Base-by-base conservation (phyloP, 1,140 invertebrate genomes). In the Eumaeus atala region DNA sequence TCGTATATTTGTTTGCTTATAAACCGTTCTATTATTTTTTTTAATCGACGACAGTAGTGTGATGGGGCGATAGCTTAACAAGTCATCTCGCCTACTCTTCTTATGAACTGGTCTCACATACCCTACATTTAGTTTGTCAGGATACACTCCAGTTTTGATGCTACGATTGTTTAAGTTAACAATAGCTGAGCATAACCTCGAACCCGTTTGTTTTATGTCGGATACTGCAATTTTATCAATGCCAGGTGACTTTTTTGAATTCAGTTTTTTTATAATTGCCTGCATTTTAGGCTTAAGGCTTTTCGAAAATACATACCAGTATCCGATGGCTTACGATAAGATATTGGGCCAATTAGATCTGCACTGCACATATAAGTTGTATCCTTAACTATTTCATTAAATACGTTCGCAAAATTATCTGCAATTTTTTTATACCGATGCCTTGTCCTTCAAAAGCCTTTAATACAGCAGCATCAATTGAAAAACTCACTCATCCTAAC, bases 21-120 rank as follows among this genome's bases (percentile, higher is more conserved):
- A 53, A 17, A 64, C 54, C 64, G 69, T 57, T 70, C 70, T 6
- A 64, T 63, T 14, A 70, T n/a, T 66, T 60, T 73, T 68, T 54
- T 74, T 59, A 21, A 67, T 64, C 1, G 53, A 44, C 0, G 68
- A 71, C 1, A 71, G 49, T 9, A 68, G 33, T 9, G 67, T 70
- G 33, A 70, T 67, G 9, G n/a, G n/a, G n/a, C n/a, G n/a, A n/a
- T n/a, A n/a, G n/a, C n/a, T n/a, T n/a, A n/a, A n/a, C n/a, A n/a
- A n/a, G n/a, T n/a, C n/a, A n/a, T n/a, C n/a, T n/a, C n/a, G n/a
- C n/a, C n/a, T n/a, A n/a, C n/a, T n/a, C n/a, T n/a, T n/a, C n/a
- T n/a, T n/a, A n/a, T n/a, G n/a, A n/a, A n/a, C n/a, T n/a, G n/a
- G n/a, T n/a, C n/a, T n/a, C n/a, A n/a, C n/a, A n/a, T n/a, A n/a